Conservation (phyloP, 1,140 invertebrate species). For the Drosophila lacteicornis region DNA sequence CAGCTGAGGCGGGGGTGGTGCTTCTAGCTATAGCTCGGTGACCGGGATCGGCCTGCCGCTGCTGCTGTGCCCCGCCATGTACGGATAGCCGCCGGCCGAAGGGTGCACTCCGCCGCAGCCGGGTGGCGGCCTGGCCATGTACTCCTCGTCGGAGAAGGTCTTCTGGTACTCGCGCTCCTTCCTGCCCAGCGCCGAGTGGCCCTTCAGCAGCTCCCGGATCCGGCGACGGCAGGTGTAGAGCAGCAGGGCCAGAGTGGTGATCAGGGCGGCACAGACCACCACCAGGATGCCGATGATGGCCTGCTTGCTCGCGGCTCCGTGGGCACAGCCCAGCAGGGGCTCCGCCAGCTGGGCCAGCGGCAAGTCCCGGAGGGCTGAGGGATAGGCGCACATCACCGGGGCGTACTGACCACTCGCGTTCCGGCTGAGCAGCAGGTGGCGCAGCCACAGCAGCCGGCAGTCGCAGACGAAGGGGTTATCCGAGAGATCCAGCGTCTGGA, state of each 20-base stretch:
- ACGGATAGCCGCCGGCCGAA: conserved; percentile 38
- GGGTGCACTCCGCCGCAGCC: conserved; percentile 66
- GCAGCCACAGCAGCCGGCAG: conserved; percentile 92
- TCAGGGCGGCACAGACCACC: conserved; percentile 88
- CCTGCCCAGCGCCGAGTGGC: conserved; percentile 90
- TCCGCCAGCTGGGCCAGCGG: conserved; percentile 89
- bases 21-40: conserved; percentile 96
- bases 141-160: conserved; percentile 93
- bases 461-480: conserved; percentile 94
- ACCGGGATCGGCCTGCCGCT: conserved; percentile 92
- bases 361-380: conserved; percentile 89
- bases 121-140: conserved; percentile 88
- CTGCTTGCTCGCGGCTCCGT: conserved; percentile 90
- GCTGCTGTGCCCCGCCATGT: conserved; percentile 65
- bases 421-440: conserved; percentile 89
- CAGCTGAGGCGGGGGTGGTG: conserved; percentile 83
- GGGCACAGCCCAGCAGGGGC: conserved; percentile 92
- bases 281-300: conserved; percentile 91
- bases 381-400: conserved; percentile 89
- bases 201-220: conserved; percentile 92
- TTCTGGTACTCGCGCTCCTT: conserved; percentile 95
- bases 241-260: conserved; percentile 89
- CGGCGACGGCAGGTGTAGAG: conserved; percentile 91
- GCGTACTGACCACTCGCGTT: conserved; percentile 86
- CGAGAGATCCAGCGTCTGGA: conserved; percentile 91